Conservation (phyloP, 2,888 invertebrate species). For the Eledona agricola region DNA sequence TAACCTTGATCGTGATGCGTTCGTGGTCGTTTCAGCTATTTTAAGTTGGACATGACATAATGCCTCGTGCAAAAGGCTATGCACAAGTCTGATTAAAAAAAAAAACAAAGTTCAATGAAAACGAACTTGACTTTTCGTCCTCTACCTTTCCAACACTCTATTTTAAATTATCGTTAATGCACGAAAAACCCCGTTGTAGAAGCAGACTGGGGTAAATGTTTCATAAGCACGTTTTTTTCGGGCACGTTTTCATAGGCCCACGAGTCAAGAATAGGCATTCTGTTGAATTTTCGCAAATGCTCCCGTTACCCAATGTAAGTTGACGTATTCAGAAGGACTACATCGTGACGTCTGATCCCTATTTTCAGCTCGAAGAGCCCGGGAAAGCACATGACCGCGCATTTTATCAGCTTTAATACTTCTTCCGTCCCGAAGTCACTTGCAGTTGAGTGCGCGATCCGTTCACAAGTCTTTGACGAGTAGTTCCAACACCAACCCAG, state of each 20-base stretch:
- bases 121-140: slow-evolving; percentile 23
- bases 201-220: too few relatives aligned
- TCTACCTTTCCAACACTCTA: slow-evolving; percentile 17
- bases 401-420: slow-evolving; percentile 21
- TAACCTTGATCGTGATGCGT: too few relatives aligned
- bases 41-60: too few relatives aligned
- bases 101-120: slow-evolving; percentile 23
- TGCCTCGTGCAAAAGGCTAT: slow-evolving; percentile 12
- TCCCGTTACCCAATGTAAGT: slow-evolving; percentile 23
- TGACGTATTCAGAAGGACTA: slow-evolving; percentile 20
- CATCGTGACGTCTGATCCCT: slow-evolving; percentile 41
- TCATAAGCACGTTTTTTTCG: neutral
- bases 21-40: too few relatives aligned
- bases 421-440: slow-evolving; percentile 60
- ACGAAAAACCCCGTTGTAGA: too few relatives aligned
- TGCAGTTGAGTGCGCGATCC: slow-evolving; percentile 67
- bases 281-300: neutral
- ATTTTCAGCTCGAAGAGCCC: slow-evolving; percentile 50
- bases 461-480: slow-evolving; percentile 51
- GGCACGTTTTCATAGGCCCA: slow-evolving; percentile 1
- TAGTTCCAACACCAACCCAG: slow-evolving; percentile 10
- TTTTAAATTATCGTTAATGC: slow-evolving; percentile 1
- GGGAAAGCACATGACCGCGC: slow-evolving; percentile 56
- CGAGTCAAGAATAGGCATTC: neutral
- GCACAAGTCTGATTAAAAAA: slow-evolving; percentile 7